Conservation (phyloP, 2,113 vertebrate species). For the Callipepla squamata region DNA sequence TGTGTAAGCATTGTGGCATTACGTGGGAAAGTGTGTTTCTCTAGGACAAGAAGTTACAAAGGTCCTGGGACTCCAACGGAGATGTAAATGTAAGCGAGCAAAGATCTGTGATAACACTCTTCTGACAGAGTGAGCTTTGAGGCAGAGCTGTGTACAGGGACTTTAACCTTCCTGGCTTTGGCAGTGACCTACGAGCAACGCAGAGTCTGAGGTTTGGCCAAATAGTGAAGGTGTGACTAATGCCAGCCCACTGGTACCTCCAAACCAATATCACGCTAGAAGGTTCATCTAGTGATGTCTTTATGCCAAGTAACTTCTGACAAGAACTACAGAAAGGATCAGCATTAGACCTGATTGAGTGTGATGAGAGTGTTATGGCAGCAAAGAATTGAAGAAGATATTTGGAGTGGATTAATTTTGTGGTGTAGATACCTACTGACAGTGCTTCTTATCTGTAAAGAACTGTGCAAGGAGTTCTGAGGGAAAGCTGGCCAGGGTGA, state of each 20-base stretch:
- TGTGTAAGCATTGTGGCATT: conserved; percentile 8
- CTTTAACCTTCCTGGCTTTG: background rate
- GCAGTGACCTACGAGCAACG: accelerated
- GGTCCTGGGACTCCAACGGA: background rate
- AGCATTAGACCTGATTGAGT: background rate
- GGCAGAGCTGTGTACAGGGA: background rate
- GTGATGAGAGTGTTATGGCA: background rate
- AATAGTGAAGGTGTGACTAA: background rate
- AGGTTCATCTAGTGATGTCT: background rate
- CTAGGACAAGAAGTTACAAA: background rate
- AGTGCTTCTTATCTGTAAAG: background rate
- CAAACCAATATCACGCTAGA: background rate
- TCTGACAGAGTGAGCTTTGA: background rate
- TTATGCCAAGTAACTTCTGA: background rate
- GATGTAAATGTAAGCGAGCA: background rate
- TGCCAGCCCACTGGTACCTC: background rate
- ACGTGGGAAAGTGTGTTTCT: conserved; percentile 9
- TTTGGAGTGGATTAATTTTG: background rate
- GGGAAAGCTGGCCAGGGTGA: background rate
- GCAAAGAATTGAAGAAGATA: background rate
- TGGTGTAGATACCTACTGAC: background rate
- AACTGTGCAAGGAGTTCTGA: background rate
- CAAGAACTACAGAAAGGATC: background rate
- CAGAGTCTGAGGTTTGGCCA: background rate
- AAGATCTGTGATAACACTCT: background rate